A percentile compares a stretch with the other conserved stretches of the same genome.
phyloP scores from a whole-genome alignment of 2,888 invertebrate genomes.

The Heliconius hortense region DNA sequence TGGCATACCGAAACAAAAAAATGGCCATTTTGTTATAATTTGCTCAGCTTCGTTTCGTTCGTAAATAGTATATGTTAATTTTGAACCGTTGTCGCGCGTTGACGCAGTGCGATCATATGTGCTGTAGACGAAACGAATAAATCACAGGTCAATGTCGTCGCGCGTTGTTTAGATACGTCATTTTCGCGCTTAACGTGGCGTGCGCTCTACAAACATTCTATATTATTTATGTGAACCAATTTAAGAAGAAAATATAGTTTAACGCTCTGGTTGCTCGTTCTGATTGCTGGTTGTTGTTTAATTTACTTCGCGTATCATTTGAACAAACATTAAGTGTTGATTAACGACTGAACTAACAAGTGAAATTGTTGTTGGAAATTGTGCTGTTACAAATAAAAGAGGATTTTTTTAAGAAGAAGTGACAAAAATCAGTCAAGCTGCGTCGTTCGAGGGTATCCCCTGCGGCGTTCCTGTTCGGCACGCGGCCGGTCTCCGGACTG shows the following conservation, averaged over 20 bases:
- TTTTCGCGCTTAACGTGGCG: conserved; percentile 43
- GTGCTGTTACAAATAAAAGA: not conserved
- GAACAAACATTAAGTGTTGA: conserved; percentile 9
- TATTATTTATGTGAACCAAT: conserved; percentile 29
- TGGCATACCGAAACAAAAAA: conserved; percentile 14
- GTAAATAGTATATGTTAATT: conserved; percentile 27
- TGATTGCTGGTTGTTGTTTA: not conserved
- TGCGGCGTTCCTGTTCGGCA: conserved; percentile 82
- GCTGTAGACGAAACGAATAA: conserved; percentile 49
- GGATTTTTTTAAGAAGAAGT: conserved; percentile 16
- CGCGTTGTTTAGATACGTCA: conserved; percentile 50
- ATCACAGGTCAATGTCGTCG: conserved; percentile 56
- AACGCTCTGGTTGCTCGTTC: conserved; percentile 26
- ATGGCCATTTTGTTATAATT: conserved; percentile 21
- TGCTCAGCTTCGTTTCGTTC: conserved; percentile 42
- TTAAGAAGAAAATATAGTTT: conserved; percentile 30
- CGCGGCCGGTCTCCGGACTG: conserved; percentile 78
- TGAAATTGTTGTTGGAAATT: not conserved
- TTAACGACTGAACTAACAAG: conserved; percentile 1
- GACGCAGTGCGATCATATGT: conserved; percentile 68
- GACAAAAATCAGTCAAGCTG: conserved; percentile 60
- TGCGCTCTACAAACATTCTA: conserved; percentile 26
- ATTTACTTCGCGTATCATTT: conserved; percentile 7
- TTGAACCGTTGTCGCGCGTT: conserved; percentile 44
- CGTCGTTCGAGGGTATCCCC: conserved; percentile 77